Evolutionary conservation across 1,140 invertebrate species (phyloP), one percentile per base, ranked within the genome.

Genomic region (Drosophila ficusphila): DNA sequence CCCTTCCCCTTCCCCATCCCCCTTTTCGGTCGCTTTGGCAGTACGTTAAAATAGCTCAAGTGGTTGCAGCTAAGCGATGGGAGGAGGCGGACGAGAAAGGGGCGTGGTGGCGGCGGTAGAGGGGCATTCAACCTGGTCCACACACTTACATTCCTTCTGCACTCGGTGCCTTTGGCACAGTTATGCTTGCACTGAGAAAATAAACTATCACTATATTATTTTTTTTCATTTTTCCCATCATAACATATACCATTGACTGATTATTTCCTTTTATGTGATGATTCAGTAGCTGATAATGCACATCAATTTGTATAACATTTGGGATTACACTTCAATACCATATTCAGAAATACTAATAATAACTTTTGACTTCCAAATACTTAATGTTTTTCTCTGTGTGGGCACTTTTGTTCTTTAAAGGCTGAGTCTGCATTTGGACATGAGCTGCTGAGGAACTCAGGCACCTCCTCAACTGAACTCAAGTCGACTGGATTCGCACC

Each of bases 21-120:
- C 12, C 27, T 34, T 79, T 72, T n/a, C n/a, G n/a, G 58, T 41
- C 69, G 65, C 79, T 70, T 69, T 78, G 79, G 54, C 70, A 78
- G 60, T 54, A 44, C 65, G 64, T 46, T 79, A 58, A 85, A 85
- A 86, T 76, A 73, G 79, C 81, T 86, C 76, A 85, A 83, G 75
- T 83, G 69, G 62, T 39, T 65, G 60, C 75, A 69, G 54, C 52
- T 56, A n/a, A 21, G 36, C 42, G 33, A 36, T 25, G 27, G 31
- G 25, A 41, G 38, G 16, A 16, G 33, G 29, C 9, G 9, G 6
- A 44, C 8, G 4, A 33, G 21, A 11, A 47, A 31, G 27, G 8
- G 27, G 42, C 9, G 29, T 19, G 31, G 9, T 5, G 16, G 31
- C 25, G 12, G 41, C 14, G 23, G n/a, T 23, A 9, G n/a, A 31